Evolutionary conservation across 2,113 vertebrate genomes (phyloP), one percentile per base, ranked within the genome.

Genomic region (Catharus minimus): DNA sequence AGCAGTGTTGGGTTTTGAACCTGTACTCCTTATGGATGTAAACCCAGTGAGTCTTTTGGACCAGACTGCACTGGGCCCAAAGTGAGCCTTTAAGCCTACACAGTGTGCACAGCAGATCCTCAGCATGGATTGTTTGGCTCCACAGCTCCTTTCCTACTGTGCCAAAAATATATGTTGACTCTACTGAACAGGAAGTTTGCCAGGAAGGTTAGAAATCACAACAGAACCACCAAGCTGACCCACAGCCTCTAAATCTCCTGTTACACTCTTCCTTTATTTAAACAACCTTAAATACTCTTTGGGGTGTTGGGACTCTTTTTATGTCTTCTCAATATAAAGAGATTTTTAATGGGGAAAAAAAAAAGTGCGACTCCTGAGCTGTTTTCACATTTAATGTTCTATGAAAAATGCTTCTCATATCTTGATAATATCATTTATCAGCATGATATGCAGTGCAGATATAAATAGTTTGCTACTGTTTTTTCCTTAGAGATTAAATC

Each of bases 351-450:
- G 41, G 46, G 32, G 32, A 75, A 75, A 77, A 47, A 28, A n/a
- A 24, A 15, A 53, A 79, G 32, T 38, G 4, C 61, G n/a, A 20
- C 56, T 86, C 32, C 64, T 89, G 67, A 75, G 28, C 12, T 91
- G 3, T 49, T 90, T 86, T 91, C 52, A 57, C 72, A 66, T 82
- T 91, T 90, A 92, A 91, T 90, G 53, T 22, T 77, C 36, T 60
- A 9, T 88, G 76, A 85, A 92, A 94, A 91, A 66, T 67, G 41
- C n/a, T 88, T 91, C 41, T 90, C 26, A 38, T 90, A 67, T 46
- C 58, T 71, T 83, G 47, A 69, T 91, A 66, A 67, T 81, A 57
- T 43, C 3, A 74, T 91, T 86, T 83, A 76, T 86, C 85, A 88
- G 79, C 41, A 64, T 56, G 64, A 57, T 90, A 67, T 71, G 49